A percentile compares a stretch with the other conserved stretches of the same genome.
Conservation (phyloP, 1,140 invertebrate genomes). For the Atta colombica region DNA sequence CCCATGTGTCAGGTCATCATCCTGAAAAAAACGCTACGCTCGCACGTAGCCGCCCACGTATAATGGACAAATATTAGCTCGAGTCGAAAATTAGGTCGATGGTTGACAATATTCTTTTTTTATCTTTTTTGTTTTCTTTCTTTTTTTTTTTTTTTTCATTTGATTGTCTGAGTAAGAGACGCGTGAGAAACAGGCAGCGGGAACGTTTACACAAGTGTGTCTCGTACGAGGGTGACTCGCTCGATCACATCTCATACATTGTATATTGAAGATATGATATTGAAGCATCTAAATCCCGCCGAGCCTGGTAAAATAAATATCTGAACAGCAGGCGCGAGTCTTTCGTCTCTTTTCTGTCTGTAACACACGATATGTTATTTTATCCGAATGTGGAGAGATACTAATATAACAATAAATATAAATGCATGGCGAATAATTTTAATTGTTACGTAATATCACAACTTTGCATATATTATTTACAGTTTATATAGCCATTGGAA, state of each 20-base stretch:
- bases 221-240: background rate
- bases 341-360: background rate
- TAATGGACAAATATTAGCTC: slow-evolving; percentile 58
- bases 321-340: background rate
- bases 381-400: background rate
- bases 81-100: slow-evolving; percentile 66
- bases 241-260: background rate
- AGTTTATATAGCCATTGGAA: slow-evolving; percentile 1
- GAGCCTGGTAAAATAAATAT: slow-evolving; percentile 26
- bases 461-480: background rate
- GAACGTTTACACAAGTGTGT: slow-evolving; percentile 42
- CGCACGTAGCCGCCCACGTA: slow-evolving; percentile 26
- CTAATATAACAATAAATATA: background rate
- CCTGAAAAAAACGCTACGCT: slow-evolving; percentile 5
- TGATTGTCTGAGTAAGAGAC: slow-evolving; percentile 21
- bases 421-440: background rate
- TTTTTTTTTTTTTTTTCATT: background rate
- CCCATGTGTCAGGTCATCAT: slow-evolving; percentile 16
- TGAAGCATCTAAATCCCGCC: slow-evolving; percentile 15
- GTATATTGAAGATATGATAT: slow-evolving; percentile 22
- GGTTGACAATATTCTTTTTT: slow-evolving; percentile 31
- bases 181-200: slow-evolving; percentile 52
- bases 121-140: slow-evolving; percentile 18
- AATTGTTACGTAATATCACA: background rate
- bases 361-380: background rate